Evolutionary conservation across 2,888 invertebrate genomes (phyloP), one percentile per base, ranked within the genome.

Genomic region (Coremacera marginata): DNA sequence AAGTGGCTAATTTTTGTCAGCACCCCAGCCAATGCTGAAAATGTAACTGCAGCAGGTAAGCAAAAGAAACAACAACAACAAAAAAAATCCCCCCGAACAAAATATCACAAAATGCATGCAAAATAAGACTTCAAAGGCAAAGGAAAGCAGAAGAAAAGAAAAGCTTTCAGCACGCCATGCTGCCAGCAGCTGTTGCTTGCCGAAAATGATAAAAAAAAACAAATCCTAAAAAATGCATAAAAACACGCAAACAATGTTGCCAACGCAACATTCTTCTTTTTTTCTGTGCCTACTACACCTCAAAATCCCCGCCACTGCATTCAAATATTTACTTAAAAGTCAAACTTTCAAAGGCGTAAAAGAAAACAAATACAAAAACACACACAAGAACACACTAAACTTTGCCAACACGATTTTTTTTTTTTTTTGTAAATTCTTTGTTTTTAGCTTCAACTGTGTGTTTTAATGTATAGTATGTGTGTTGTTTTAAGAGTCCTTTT

Each of bases 341-440:
- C 74, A 67, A 67, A 55, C 74, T 55, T 52, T 52, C 65, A 73
- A 73, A 73, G 73, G 71, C 71, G 71, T 71, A 57, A 71, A 71
- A 60, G 60, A 71, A 71, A 51, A 55, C 70, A 70, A 55, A 37
- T 34, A 52, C 19, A 70, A 49, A 70, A 70, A 70, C 70, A 52
- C 11, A 51, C 51, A 68, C 25, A 68, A 5, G 37, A 22, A 16
- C 16, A 68, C 37, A 67, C 25, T 14, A 67, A 49, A 51, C 51
- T 68, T 68, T 51, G 51, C 27, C 22, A 68, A 68, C 68, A 51
- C 16, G 27, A 44, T 1, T 27, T 68, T 51, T 51, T 51, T n/a
- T n/a, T n/a, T n/a, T n/a, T n/a, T n/a, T n/a, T n/a, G n/a, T 14
- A 68, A 68, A 52, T 0, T 49, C 44, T 49, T 68, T 68, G 51